Evolutionary conservation across 2,797 vertebrate genomes (phyloP), one percentile per base, ranked within the genome.

Genomic region (Phoebastria nigripes): DNA sequence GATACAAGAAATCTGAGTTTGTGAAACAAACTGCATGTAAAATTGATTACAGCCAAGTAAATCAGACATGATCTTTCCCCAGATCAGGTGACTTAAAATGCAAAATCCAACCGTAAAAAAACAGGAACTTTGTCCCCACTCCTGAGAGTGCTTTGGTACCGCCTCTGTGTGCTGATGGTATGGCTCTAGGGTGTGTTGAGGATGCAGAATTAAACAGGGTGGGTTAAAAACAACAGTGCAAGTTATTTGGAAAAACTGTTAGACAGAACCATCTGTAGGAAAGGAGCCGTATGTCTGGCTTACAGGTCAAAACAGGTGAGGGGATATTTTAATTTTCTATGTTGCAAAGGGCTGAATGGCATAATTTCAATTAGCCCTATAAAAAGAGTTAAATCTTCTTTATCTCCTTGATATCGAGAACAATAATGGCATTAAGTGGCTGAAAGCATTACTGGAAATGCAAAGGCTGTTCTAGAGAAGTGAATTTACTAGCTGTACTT

Each of bases 211-310:
- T 63, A 29, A 49, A 44, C 61, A 69, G 94, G 84, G 94, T 58
- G 90, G 82, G 82, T 79, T 82, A 80, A 92, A 96, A 96, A 94
- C 74, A 94, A 89, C 92, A 90, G 56, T 1, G 9, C 33, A 35
- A 69, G 51, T 82, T 90, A 77, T 87, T 61, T 61, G 94, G 92
- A 96, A 97, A 94, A 94, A 80, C 18, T 20, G 61, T 41, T 67
- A 25, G 51, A 37, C 89, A 76, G 93, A 92, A 96, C 54, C 54
- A 69, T 15, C 54, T 65, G 76, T 29, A 85, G 89, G 84, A 85
- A 81, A 89, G 81, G 47, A 80, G 87, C 28, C 2, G 6, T 8
- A 8, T 7, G 44, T 12, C 69, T 80, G 87, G 81, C 66, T 87
- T 19, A 33, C 29, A 44, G 90, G 14, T 41, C 79, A 78, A 70